phyloP scores from a whole-genome alignment of 2,888 invertebrate species.

The Ferdinandea cuprea region DNA sequence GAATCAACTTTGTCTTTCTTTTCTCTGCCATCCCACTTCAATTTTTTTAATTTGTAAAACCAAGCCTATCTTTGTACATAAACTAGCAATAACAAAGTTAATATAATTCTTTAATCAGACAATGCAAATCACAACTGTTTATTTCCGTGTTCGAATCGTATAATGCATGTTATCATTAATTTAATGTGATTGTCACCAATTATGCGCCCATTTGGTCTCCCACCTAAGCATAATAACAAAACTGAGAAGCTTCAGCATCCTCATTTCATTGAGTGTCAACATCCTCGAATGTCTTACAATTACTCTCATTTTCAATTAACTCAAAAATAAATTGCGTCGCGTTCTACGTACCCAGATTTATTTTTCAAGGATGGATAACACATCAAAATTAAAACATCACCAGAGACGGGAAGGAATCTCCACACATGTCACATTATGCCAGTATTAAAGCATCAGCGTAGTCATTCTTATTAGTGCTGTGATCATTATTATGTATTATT shows the following conservation, averaged over 20 bases:
- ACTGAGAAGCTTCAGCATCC: constrained; percentile 53
- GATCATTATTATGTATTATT: constrained; percentile 33
- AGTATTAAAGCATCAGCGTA: constrained; percentile 55
- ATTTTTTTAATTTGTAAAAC: no score
- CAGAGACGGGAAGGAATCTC: constrained; percentile 48
- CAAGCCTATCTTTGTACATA: no score
- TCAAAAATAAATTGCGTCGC: constrained; percentile 59
- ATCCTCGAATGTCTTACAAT: constrained; percentile 69
- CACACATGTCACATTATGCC: constrained; percentile 64
- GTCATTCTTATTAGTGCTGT: constrained; percentile 47
- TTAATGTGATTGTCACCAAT: constrained; percentile 59
- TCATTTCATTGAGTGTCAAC: constrained; percentile 72
- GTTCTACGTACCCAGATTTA: constrained; percentile 51
- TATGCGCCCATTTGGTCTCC: constrained; percentile 44
- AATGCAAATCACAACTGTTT: constrained; percentile 10
- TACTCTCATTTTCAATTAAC: constrained; percentile 71
- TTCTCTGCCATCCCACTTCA: no score
- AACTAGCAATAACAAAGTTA: background rate
- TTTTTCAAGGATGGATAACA: constrained; percentile 36
- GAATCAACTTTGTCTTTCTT: no score
- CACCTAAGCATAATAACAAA: constrained; percentile 23
- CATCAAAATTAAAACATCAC: constrained; percentile 70
- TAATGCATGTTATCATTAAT: background rate
- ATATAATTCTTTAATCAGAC: constrained; percentile 49
- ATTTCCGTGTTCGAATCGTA: background rate